Base-by-base conservation (phyloP, 2,113 vertebrate genomes). In the Trichechus manatus region DNA sequence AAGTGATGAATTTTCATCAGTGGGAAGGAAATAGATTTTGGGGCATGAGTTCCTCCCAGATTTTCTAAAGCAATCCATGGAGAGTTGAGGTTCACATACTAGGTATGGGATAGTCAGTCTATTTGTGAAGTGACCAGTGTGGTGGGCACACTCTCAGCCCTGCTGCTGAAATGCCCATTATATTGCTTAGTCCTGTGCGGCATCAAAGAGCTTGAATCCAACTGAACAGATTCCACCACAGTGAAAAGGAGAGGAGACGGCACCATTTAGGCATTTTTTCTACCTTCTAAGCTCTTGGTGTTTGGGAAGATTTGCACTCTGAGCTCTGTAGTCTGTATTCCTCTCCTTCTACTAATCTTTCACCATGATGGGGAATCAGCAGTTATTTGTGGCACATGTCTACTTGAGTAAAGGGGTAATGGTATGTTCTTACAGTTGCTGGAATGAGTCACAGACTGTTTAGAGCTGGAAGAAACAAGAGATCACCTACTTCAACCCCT, bases 1-100 rank as follows among this genome's bases (percentile, higher is more conserved):
- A 75, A 8, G 19, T 31, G 79, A 82, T 86, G 72, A 56, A 53
- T 82, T 93, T 90, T 78, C 29, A 91, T 81, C 63, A 20, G n/a
- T 31, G 70, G 42, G 23, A 78, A 44, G 36, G 80, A 79, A 56
- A 64, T 53, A 0, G 68, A 56, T 84, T 61, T 56, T 19, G 0
- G 14, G 68, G 47, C 9, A 27, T 1, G 33, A 59, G 50, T 10
- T 29, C 31, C n/a, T 70, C 44, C 44, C 33, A 29, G 61, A 72
- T 87, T 63, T 68, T 66, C 4, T 78, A 64, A 78, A 42, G 14
- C 29, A 17, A 63, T 22, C 42, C 31, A 17, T 1, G 3, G 61
- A 59, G n/a, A 75, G 78, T 19, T 56, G 53, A 83, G 42, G 25
- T 64, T 63, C 56, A 25, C 10, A 6, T 74, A 29, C 6, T 14